Percentiles rank a stretch among this genome's conserved stretches.
These are phyloP conservation scores for Catharus ustulatus DNA, from an alignment of 2,797 vertebrate genomes.

Conservation along the genomic window DNA sequence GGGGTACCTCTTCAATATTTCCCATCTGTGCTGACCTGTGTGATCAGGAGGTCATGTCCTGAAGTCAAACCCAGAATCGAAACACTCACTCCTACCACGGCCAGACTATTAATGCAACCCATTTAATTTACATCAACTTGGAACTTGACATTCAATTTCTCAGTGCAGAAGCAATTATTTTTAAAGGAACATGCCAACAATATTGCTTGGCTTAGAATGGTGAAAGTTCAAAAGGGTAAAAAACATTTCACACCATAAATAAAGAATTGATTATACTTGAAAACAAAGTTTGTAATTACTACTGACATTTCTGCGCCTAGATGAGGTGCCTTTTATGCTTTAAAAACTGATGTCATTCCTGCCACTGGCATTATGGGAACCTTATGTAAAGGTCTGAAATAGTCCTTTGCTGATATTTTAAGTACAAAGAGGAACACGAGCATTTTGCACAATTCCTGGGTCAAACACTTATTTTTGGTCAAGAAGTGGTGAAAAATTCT, in stretches of 20 bases:
- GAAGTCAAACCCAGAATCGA: constrained; percentile 32
- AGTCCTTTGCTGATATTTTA: constrained; percentile 11
- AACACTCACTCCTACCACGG: constrained; percentile 41
- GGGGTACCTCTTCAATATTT: constrained; percentile 43
- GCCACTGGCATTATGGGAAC: constrained; percentile 62
- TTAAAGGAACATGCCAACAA: constrained; percentile 63
- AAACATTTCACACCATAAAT: constrained; percentile 68
- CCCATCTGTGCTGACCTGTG: constrained; percentile 62
- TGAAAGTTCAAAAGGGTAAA: constrained; percentile 66
- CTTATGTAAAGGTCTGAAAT: constrained; percentile 42
- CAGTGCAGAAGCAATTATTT: constrained; percentile 69
- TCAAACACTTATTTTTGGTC: background rate
- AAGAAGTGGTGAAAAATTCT: background rate
- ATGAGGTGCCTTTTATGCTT: constrained; percentile 55
- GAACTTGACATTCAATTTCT: constrained; percentile 57
- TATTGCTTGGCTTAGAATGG: constrained; percentile 48
- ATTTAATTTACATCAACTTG: constrained; percentile 60
- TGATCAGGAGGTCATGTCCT: constrained; percentile 59
- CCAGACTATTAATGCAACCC: constrained; percentile 58
- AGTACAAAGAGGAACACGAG: background rate
- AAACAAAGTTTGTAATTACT: constrained; percentile 68
- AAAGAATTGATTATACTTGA: constrained; percentile 62
- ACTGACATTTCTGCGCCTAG: constrained; percentile 56
- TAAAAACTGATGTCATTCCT: constrained; percentile 55
- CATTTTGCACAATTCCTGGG: background rate